Base-by-base conservation (phyloP, 1,140 invertebrate genomes). In the Ceratina japonica region DNA sequence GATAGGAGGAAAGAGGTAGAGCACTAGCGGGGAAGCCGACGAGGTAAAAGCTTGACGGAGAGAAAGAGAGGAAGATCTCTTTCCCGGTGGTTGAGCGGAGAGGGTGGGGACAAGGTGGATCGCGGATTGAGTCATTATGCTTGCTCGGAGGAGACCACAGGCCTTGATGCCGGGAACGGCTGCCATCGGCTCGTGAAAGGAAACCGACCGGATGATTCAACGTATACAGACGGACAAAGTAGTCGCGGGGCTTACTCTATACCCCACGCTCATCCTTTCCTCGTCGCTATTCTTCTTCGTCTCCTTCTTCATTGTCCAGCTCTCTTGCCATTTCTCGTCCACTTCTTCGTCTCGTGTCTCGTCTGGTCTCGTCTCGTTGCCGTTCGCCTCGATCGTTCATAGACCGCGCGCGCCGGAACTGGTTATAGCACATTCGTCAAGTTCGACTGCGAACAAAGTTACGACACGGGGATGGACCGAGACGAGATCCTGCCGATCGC, bases 91-190 rank as follows among this genome's bases (percentile, higher is more conserved):
- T 76, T 73, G 75, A 61, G 84, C 70, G 65, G 76, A 84, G 81
- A 83, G 80, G 88, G 86, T 87, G 88, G 82, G 86, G 85, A 84
- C 86, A 89, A 90, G 90, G 88, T 90, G 90, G 90, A 91, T 92
- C 91, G 91, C 87, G 91, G 91, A 92, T 92, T 92, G 91, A 92
- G 92, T 92, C 92, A 92, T 92, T 92, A 92, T 92, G 90, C 90
- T 91, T 87, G 90, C 88, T 89, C 85, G 80, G 83, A 89, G 87
- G 86, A 92, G 91, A 92, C 91, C 91, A 91, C 91, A 91, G 91
- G 89, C 89, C 89, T 91, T 89, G 90, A 89, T 91, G 87, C 27
- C 90, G 87, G 84, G 83, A 89, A 89, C 89, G 88, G 87, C 88
- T 91, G 88, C 85, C 88, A 89, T 90, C 89, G 86, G 86, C 87